A percentile compares a stretch with the other conserved stretches of the same genome.
Evolutionary conservation across 2,888 invertebrate genomes (phyloP).

Genomic region (Sphecodes monilicornis): DNA sequence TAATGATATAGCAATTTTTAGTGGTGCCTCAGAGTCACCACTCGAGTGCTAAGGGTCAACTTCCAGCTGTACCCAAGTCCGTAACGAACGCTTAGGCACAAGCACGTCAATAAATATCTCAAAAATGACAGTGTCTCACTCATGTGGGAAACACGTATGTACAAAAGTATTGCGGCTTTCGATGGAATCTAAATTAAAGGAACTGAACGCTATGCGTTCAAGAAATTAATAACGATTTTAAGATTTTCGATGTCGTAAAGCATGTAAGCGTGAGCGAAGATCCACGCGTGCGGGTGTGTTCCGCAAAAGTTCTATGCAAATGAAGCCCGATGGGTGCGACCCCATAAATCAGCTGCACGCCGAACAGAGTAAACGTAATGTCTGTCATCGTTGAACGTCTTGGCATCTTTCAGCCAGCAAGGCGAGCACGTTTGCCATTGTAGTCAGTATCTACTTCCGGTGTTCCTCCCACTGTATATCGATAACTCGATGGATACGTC

Average conservation of each 20-base stretch:
- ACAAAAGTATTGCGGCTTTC: too few relatives aligned
- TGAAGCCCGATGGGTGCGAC: not conserved
- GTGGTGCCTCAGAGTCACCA: too few relatives aligned
- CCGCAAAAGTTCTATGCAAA: not conserved
- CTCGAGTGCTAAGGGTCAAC: too few relatives aligned
- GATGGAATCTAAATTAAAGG: too few relatives aligned
- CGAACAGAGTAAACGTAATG: slow-evolving; percentile 21
- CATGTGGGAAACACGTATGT: too few relatives aligned
- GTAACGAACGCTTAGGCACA: too few relatives aligned
- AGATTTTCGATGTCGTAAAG: not conserved
- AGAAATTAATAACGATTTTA: not conserved
- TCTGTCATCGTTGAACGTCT: slow-evolving; percentile 42
- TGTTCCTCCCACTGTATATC: slow-evolving; percentile 36
- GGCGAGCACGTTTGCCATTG: slow-evolving; percentile 53
- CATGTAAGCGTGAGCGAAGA: not conserved
- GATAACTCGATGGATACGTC: slow-evolving; percentile 38
- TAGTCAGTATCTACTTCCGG: slow-evolving; percentile 41
- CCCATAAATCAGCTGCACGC: slow-evolving; percentile 27
- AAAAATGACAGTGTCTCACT: too few relatives aligned
- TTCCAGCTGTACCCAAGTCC: too few relatives aligned
- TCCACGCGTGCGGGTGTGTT: not conserved
- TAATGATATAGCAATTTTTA: too few relatives aligned
- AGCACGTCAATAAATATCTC: too few relatives aligned
- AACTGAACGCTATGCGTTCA: not conserved
- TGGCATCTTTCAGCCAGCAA: slow-evolving; percentile 13